Conservation (phyloP, 2,113 vertebrate species). For the Gymnobelideus leadbeateri region DNA sequence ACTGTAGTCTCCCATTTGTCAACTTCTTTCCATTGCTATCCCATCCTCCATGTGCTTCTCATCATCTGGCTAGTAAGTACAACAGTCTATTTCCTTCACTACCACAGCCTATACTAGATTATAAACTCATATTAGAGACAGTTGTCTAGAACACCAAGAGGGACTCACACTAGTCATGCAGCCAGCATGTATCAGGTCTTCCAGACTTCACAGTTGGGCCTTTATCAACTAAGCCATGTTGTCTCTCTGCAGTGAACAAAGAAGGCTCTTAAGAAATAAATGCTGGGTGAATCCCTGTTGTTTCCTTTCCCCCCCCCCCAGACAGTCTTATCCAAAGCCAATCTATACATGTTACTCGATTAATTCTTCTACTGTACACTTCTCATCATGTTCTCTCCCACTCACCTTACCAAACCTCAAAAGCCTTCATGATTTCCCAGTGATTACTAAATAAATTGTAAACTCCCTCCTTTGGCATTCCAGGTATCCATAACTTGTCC, state of each 20-base stretch:
- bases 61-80: background rate
- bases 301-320: no score
- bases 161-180: no score
- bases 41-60: background rate
- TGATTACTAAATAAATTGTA: background rate
- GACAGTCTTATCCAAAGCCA: no score
- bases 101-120: background rate
- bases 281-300: background rate
- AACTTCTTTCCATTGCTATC: background rate
- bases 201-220: no score
- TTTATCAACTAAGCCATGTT: no score
- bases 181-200: no score
- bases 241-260: background rate
- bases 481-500: background rate
- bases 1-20: background rate
- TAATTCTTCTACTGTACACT: background rate
- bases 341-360: background rate
- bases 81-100: background rate
- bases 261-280: background rate
- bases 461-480: background rate
- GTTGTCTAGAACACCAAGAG: no score
- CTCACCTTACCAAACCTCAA: background rate
- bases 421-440: background rate
- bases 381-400: background rate
- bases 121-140: background rate